Conservation (phyloP, 1,140 invertebrate species). For the Zeugodacus cucurbitae region DNA sequence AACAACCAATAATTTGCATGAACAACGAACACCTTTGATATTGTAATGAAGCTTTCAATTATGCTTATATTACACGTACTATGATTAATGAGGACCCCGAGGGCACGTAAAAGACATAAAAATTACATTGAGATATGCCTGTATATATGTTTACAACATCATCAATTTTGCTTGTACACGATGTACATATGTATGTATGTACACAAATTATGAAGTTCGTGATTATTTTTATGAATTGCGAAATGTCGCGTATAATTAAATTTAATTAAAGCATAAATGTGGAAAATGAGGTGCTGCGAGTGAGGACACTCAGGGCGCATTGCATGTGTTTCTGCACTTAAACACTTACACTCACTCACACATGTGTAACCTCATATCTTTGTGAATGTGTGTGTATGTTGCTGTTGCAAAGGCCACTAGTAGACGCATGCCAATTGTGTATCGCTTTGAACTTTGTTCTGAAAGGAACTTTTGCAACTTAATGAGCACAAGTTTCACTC, state of each 20-base stretch:
- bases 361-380: background rate
- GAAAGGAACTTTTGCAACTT: conserved; percentile 2
- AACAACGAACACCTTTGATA: too few species aligned
- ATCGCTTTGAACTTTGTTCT: background rate
- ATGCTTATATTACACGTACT: too few species aligned
- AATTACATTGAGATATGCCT: too few species aligned
- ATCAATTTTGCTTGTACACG: too few species aligned
- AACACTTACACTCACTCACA: background rate
- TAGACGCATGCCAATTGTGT: conserved; percentile 6
- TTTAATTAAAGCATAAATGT: background rate
- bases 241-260: background rate
- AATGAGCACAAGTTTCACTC: conserved; percentile 1
- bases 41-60: too few species aligned
- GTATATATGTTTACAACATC: too few species aligned
- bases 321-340: background rate
- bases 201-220: too few species aligned
- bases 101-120: too few species aligned
- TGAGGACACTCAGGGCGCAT: background rate
- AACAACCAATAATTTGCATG: too few species aligned
- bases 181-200: too few species aligned
- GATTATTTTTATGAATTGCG: background rate
- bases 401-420: background rate
- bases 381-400: background rate
- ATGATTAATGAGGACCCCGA: too few species aligned
- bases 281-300: background rate